phyloP scores from a whole-genome alignment of 2,113 vertebrate genomes.

The Chamaea fasciata region DNA sequence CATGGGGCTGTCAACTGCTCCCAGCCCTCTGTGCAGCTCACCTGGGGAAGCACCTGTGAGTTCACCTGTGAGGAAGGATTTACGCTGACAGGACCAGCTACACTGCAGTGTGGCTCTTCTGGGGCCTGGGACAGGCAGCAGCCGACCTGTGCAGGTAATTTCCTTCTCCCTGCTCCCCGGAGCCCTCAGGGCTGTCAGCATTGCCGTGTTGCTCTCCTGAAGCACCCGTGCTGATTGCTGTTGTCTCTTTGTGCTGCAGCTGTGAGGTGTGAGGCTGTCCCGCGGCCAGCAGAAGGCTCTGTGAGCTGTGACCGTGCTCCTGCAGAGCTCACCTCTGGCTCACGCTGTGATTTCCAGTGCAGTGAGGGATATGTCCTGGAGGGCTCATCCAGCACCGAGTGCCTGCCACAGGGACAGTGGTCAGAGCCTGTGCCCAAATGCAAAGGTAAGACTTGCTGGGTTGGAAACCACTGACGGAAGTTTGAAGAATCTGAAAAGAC shows the following conservation, averaged over 20 bases:
- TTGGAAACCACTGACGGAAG: background rate
- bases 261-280: conserved; percentile 39
- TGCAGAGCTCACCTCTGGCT: conserved; percentile 66
- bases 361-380: conserved; percentile 71
- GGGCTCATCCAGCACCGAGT: conserved; percentile 43
- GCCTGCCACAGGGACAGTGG: conserved; percentile 68
- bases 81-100: conserved; percentile 38
- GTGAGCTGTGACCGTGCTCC: conserved; percentile 61
- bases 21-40: conserved; percentile 4
- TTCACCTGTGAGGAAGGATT: conserved; percentile 70
- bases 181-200: background rate
- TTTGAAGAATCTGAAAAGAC: background rate
- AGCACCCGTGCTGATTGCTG: background rate
- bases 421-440: conserved; percentile 72
- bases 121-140: conserved; percentile 60
- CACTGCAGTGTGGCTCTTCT: conserved; percentile 47
- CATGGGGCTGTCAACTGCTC: conserved; percentile 53
- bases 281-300: background rate
- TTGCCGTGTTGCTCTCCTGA: background rate
- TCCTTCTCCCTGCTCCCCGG: background rate
- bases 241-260: conserved; percentile 26
- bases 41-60: conserved; percentile 51
- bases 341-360: conserved; percentile 75
- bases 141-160: conserved; percentile 65
- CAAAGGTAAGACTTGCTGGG: conserved; percentile 62